Evolutionary conservation across 2,888 invertebrate species (phyloP).

Genomic region (Harpagoxenus sublaevis): DNA sequence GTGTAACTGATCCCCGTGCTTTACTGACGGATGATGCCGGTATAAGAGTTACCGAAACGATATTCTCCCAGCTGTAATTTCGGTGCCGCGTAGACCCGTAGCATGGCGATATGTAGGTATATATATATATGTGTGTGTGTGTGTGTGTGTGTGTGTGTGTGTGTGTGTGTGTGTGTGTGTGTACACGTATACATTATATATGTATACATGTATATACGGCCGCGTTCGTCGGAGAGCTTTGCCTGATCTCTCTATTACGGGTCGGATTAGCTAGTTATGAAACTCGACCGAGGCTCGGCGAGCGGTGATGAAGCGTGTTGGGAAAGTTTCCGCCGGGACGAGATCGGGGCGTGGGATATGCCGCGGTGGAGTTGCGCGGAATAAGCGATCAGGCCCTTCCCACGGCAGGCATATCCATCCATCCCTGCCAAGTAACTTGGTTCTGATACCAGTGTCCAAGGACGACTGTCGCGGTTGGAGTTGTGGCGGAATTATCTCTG

Average conservation of each 20-base stretch:
- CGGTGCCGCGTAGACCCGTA: slow-evolving; percentile 30
- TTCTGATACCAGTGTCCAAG: slow-evolving; percentile 55
- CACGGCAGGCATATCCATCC: slow-evolving; percentile 68
- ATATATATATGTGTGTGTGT: slow-evolving; percentile 16
- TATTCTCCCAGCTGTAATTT: slow-evolving; percentile 61
- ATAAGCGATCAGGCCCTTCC: slow-evolving; percentile 75
- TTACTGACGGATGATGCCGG: slow-evolving; percentile 58
- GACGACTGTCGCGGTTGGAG: slow-evolving; percentile 50
- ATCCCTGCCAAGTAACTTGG: slow-evolving; percentile 56
- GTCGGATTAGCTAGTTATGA: slow-evolving; percentile 84
- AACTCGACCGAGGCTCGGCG: slow-evolving; percentile 77
- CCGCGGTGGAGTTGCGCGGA: slow-evolving; percentile 71
- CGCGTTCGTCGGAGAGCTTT: slow-evolving; percentile 61
- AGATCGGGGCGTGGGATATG: slow-evolving; percentile 61
- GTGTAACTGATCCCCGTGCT: slow-evolving; percentile 48
- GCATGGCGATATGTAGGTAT: slow-evolving; percentile 11
- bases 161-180: not conserved
- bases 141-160: too few species aligned
- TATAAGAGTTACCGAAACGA: slow-evolving; percentile 65
- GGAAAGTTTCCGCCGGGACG: slow-evolving; percentile 72
- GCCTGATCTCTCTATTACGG: slow-evolving; percentile 83
- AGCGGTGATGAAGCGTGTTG: slow-evolving; percentile 77
- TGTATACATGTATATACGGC: slow-evolving; percentile 33
- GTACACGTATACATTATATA: too few species aligned
- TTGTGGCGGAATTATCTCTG: slow-evolving; percentile 50